Conservation (phyloP, 2,797 vertebrate species). For the Dermochelys coriacea region DNA sequence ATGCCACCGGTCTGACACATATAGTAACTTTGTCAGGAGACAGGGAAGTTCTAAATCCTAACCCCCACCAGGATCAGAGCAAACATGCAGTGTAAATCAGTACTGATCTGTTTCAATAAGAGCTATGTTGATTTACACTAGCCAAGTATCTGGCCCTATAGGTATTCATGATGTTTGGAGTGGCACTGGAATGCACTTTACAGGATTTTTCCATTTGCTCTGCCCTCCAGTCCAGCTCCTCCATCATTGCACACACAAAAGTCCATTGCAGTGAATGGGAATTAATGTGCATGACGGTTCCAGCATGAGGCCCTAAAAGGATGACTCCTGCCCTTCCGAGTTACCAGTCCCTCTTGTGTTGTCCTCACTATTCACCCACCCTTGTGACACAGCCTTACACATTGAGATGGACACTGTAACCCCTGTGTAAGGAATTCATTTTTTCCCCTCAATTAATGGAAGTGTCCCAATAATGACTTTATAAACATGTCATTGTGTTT, state of each 20-base stretch:
- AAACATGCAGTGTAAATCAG: accelerated
- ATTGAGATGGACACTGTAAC: background rate
- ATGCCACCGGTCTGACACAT: accelerated
- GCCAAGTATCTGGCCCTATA: background rate
- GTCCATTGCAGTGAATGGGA: constrained; percentile 4
- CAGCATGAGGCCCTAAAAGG: background rate
- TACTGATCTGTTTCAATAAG: background rate
- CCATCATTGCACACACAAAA: background rate
- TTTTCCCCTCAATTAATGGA: background rate
- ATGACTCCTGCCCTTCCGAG: constrained; percentile 13
- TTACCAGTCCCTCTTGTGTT: background rate
- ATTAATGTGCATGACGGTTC: background rate
- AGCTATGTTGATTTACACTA: background rate
- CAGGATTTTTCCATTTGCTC: background rate
- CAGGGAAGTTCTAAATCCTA: background rate
- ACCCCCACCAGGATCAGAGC: accelerated
- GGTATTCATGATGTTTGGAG: background rate
- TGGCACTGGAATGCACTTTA: background rate
- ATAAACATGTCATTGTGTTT: background rate
- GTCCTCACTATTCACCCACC: background rate
- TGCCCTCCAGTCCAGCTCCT: constrained; percentile 21
- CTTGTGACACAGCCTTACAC: background rate
- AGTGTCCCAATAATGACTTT: background rate
- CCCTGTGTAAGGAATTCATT: background rate
- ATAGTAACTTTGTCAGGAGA: background rate